Base-by-base conservation (phyloP, 2,113 vertebrate species). In the Meriones unguiculatus region DNA sequence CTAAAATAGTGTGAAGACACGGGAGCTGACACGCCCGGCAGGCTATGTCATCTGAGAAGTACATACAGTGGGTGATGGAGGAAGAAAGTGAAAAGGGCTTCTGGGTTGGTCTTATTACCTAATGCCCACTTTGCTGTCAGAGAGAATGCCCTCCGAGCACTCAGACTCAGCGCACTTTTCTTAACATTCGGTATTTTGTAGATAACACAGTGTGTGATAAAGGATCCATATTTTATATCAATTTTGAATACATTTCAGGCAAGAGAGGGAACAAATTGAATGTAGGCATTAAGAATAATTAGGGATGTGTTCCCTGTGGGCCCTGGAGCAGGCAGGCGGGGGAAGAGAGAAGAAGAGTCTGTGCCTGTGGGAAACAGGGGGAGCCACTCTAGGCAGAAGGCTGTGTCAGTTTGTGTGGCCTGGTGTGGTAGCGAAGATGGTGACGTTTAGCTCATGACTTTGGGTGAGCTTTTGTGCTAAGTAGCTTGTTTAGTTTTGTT, bases 181-280 rank as follows among this genome's bases (percentile, higher is more conserved):
- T 89, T 57, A 20, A 15, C 35, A 25, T 41, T 38, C 41, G 46
- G n/a, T 25, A 32, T 78, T 84, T 76, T 52, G 22, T 30, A 65
- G n/a, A 17, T 81, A 87, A 28, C 13, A 41, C 18, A 35, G 64
- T 22, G 25, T 4, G 25, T 69, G 73, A 41, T 73, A 25, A 13
- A 72, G n/a, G 15, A 59, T 35, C 18, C 65, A n/a, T 35, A 35
- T 38, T 77, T 86, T 78, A 76, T 80, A 73, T 96, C 57, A 89
- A 87, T 78, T 87, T 90, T 80, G 50, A 81, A 62, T 92, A 20
- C 59, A 80, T 93, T 90, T 96, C 12, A 64, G 50, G 65, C 57
- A 70, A 78, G 14, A 32, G n/a, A 89, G 75, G 54, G 57, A 89
- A 67, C 64, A 89, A 35, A 70, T 73, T 41, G 25, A 96, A 73